These are phyloP conservation scores for Argyresthia goedartella DNA, from an alignment of 2,888 invertebrate species.

Conservation along the genomic window DNA sequence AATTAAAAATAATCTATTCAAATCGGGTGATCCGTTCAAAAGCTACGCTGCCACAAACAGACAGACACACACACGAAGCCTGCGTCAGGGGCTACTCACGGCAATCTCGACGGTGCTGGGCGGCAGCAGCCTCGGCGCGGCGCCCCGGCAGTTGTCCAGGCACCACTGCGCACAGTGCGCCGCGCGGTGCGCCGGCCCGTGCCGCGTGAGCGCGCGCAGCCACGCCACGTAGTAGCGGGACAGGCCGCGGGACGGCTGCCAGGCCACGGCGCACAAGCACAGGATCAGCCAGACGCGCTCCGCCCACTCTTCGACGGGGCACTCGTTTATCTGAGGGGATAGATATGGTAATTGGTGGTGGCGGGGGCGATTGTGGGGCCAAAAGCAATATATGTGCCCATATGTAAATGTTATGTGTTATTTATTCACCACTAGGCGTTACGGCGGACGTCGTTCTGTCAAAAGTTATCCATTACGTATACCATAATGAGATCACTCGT, in stretches of 20 bases:
- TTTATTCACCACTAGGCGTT: too few species aligned
- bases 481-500: too few species aligned
- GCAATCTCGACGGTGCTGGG: conserved; percentile 95
- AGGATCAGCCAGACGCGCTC: conserved; percentile 91
- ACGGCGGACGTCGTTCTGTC: too few species aligned
- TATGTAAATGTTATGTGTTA: too few species aligned
- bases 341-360: neutral
- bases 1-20: too few species aligned
- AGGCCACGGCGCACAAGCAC: conserved; percentile 91
- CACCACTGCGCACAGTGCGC: conserved; percentile 95
- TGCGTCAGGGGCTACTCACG: too few species aligned
- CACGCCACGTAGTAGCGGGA: conserved; percentile 55
- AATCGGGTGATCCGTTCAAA: too few species aligned
- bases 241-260: conserved; percentile 88
- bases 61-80: too few species aligned
- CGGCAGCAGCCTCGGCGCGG: conserved; percentile 85
- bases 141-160: conserved; percentile 91
- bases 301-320: conserved; percentile 86
- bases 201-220: neutral
- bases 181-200: conserved; percentile 30
- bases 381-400: neutral
- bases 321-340: conserved; percentile 78
- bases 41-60: too few species aligned
- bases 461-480: too few species aligned
- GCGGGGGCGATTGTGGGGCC: neutral